Base-by-base conservation (phyloP, 2,113 vertebrate genomes). In the Apistogramma diplotaenia region DNA sequence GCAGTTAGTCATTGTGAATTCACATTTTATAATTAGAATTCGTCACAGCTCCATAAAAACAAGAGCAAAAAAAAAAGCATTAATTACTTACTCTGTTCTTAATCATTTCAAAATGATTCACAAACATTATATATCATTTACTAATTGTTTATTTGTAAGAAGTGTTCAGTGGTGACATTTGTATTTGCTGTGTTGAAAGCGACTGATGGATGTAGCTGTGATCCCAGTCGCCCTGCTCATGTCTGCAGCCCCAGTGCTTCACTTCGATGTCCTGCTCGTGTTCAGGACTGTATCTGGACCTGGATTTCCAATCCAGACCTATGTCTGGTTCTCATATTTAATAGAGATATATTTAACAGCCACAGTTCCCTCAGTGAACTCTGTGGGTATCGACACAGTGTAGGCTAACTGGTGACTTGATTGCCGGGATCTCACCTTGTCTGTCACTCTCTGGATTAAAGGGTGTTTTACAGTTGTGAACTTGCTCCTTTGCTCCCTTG, bases 241-340 rank as follows among this genome's bases (percentile, higher is more conserved):
- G 53, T 79, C 23, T 29, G 58, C 15, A 51, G 27, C 60, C 75
- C 2, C 29, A 55, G 21, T 11, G 37, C 76, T 74, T 87, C 56
- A 58, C 37, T 6, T 21, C 6, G 73, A 85, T 31, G 71, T 83
- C 59, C 46, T 53, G 71, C 27, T 76, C 18, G 31, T 73, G 73
- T 59, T 46, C 33, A 6, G 10, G 40, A 3, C 49, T 19, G 31
- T 10, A 18, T 57, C 33, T 21, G 46, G 71, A 79, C 21, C 72
- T 60, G 67, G 51, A 19, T 73, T 27, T 80, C 37, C 43, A 61
- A 74, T 67, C 37, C 79, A 74, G 55, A 84, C 43, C 59, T 55
- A 62, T 59, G 79, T 85, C 78, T 90, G 76, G 25, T 81, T 87
- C 87, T 85, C 53, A 81, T 88, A 83, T 82, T 78, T 70, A 58